Evolutionary conservation across 2,888 invertebrate genomes (phyloP), one percentile per base, ranked within the genome.

Genomic region (Parapristionchus giblindavisi): DNA sequence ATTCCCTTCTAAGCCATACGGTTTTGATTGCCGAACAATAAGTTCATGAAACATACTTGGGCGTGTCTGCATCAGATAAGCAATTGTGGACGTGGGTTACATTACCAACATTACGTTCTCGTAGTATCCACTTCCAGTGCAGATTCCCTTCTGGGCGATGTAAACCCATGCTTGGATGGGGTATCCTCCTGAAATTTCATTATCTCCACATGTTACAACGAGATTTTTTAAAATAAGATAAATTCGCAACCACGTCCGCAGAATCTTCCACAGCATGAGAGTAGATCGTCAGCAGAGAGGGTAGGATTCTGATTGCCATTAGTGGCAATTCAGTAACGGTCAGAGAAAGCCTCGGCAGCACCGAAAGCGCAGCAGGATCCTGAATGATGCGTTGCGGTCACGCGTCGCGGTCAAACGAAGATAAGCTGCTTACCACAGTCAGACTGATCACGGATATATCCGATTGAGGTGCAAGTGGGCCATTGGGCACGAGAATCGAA

Each of bases 381-480:
- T 73, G n/a, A n/a, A n/a, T n/a, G n/a, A n/a, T n/a, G n/a, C n/a
- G n/a, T n/a, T n/a, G n/a, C n/a, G n/a, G n/a, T n/a, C n/a, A n/a
- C n/a, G 51, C 48, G 54, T 51, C 24, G 54, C 54, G 24, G 34
- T 4, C n/a, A n/a, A n/a, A n/a, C n/a, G n/a, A n/a, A n/a, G n/a
- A n/a, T n/a, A n/a, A 27, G 11, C 34, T n/a, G 21, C 71, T 56
- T n/a, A 73, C 73, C 95, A 88, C 95, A 96, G 24, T 93, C 93
- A 21, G 94, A 94, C 89, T 94, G 94, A 89, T 94, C 94, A 81
- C 94, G 91, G 77, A 94, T 92, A 90, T 94, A 93, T 70, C 91
- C 91, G 83, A 96, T 92, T 17, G 94, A 94, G 0, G 94, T 93
- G 87, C 96, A 96, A 85, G 93, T 88, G 0, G 94, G 92, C 95